Evolutionary conservation across 2,888 invertebrate genomes (phyloP).

Genomic region (Monochamus alternatus): DNA sequence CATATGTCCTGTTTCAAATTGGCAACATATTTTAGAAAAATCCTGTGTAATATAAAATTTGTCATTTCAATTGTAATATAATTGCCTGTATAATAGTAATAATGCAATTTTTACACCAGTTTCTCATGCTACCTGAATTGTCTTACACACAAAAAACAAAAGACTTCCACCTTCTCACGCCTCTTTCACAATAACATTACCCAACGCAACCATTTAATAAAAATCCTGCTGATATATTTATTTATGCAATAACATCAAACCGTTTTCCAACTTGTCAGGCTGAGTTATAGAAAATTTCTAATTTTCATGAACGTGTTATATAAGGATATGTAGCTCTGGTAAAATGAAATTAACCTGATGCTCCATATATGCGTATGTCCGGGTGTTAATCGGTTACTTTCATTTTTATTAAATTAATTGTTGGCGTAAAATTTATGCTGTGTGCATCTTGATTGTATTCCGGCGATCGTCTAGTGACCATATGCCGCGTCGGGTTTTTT

Average conservation of each 20-base stretch:
- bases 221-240: slow-evolving; percentile 12
- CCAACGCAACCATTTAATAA: slow-evolving; percentile 6
- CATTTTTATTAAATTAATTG: slow-evolving; percentile 47
- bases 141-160: slow-evolving; percentile 8
- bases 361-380: slow-evolving; percentile 35
- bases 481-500: background rate
- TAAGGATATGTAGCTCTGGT: slow-evolving; percentile 21
- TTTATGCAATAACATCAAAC: slow-evolving; percentile 23
- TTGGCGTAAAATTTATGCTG: slow-evolving; percentile 3
- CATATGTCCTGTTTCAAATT: too few relatives aligned
- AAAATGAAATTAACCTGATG: slow-evolving; percentile 22
- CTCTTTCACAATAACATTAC: slow-evolving; percentile 22
- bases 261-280: slow-evolving; percentile 24
- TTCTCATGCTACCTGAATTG: slow-evolving; percentile 21
- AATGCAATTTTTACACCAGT: slow-evolving; percentile 5
- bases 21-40: too few relatives aligned
- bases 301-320: slow-evolving; percentile 20
- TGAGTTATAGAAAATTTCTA: slow-evolving; percentile 14
- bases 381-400: slow-evolving; percentile 43
- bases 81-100: background rate
- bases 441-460: background rate
- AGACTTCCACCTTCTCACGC: slow-evolving; percentile 17
- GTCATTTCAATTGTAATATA: background rate
- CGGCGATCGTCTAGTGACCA: background rate
- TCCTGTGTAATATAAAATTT: too few relatives aligned